Evolutionary conservation across 2,888 invertebrate genomes (phyloP).

Genomic region (Uropetala carovei): DNA sequence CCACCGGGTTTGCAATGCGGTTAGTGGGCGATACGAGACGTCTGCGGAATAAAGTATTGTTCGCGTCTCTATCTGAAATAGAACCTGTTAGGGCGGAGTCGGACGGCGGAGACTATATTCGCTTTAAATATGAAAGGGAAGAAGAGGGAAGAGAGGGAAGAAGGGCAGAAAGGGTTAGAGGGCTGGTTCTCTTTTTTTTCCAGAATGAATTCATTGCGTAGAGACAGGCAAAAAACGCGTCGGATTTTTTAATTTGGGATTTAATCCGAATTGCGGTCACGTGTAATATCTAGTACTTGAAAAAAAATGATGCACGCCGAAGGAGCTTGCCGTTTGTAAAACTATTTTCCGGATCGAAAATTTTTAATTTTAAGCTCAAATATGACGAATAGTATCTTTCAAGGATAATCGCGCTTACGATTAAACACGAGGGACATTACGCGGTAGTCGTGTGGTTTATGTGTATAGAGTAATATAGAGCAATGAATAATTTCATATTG

Average conservation of each 20-base stretch:
- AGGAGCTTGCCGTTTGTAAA: too few species aligned
- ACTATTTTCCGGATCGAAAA: too few species aligned
- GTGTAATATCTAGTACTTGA: background rate
- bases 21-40: conserved; percentile 2
- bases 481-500: too few species aligned
- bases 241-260: background rate
- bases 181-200: background rate
- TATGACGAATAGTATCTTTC: too few species aligned
- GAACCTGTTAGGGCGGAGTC: background rate
- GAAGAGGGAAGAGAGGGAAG: background rate
- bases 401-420: too few species aligned
- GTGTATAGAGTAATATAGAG: too few species aligned
- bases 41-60: background rate
- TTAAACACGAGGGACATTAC: too few species aligned
- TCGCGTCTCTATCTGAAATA: background rate
- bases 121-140: background rate
- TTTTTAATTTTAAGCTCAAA: too few species aligned
- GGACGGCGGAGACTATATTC: background rate
- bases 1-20: conserved; percentile 44
- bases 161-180: background rate
- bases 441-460: too few species aligned
- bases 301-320: too few species aligned
- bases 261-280: background rate
- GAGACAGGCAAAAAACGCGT: background rate
- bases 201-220: background rate